These are phyloP conservation scores for Callipepla californica DNA, from an alignment of 2,113 vertebrate genomes.

Conservation along the genomic window DNA sequence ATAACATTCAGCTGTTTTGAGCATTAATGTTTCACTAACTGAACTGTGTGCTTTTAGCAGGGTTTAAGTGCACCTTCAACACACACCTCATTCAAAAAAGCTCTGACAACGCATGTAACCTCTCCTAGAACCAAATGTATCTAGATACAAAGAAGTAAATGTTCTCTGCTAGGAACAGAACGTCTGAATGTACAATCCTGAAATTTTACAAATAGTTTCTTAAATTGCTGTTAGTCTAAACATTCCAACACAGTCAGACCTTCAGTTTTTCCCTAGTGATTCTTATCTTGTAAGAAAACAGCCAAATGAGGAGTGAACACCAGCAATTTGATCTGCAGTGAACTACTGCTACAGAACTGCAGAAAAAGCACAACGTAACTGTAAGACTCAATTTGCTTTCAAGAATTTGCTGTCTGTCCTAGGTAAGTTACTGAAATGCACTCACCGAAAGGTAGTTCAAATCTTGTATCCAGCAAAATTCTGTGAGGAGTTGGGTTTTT, in stretches of 20 bases:
- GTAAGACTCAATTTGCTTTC: neutral
- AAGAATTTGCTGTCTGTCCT: neutral
- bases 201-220: neutral
- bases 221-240: neutral
- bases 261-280: neutral
- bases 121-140: neutral
- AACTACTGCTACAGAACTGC: neutral
- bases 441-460: conserved; percentile 97
- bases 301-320: neutral
- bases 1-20: neutral
- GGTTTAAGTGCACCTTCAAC: neutral
- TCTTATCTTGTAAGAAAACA: neutral
- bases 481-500: conserved; percentile 93
- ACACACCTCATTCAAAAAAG: neutral
- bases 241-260: neutral
- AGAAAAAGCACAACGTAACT: neutral
- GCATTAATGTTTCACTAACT: conserved; percentile 27
- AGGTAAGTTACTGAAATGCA: neutral
- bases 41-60: neutral
- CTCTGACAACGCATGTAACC: neutral
- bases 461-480: conserved; percentile 93
- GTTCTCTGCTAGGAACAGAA: neutral
- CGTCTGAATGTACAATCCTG: neutral
- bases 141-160: neutral
- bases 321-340: neutral